Evolutionary conservation across 2,888 invertebrate genomes (phyloP).

Genomic region (Hymenopus coronatus): DNA sequence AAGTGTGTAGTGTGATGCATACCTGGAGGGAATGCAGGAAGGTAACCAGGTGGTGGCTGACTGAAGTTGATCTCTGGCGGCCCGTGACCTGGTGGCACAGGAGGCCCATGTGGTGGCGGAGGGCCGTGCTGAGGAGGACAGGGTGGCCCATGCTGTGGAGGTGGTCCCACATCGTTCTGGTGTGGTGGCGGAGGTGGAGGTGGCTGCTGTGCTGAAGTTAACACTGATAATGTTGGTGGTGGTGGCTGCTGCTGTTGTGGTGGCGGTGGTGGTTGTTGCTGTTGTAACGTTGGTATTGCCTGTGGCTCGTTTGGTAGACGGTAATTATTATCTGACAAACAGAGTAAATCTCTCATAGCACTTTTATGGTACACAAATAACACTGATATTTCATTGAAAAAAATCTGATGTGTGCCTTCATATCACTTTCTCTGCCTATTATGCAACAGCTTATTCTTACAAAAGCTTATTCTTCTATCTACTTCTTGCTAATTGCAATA

Average conservation of each 20-base stretch:
- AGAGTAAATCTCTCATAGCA: too few relatives aligned
- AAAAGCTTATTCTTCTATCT: too few relatives aligned
- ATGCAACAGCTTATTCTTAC: too few relatives aligned
- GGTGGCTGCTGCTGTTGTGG: slow-evolving; percentile 39
- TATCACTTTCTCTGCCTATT: too few relatives aligned
- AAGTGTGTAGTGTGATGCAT: neutral
- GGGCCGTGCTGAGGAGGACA: slow-evolving; percentile 38
- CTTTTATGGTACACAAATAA: too few relatives aligned
- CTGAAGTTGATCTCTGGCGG: slow-evolving; percentile 44
- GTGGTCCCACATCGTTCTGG: slow-evolving; percentile 34
- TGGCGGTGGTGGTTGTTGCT: slow-evolving; percentile 43
- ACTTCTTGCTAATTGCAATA: too few relatives aligned
- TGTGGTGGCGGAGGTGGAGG: slow-evolving; percentile 49
- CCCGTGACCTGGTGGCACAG: slow-evolving; percentile 38
- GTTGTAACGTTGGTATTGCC: neutral
- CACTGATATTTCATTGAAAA: too few relatives aligned
- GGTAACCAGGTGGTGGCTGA: slow-evolving; percentile 58
- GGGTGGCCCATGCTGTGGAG: slow-evolving; percentile 34
- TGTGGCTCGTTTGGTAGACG: neutral
- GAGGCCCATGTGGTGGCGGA: slow-evolving; percentile 15
- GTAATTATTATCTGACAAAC: too few relatives aligned
- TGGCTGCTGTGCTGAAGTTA: slow-evolving; percentile 35
- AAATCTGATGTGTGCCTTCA: too few relatives aligned
- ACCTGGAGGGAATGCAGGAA: slow-evolving; percentile 41
- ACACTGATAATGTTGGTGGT: slow-evolving; percentile 1